Percentiles rank a stretch among this genome's conserved stretches.
These are phyloP conservation scores for Aphidius gifuensis DNA, from an alignment of 1,140 invertebrate species.

Conservation along the genomic window DNA sequence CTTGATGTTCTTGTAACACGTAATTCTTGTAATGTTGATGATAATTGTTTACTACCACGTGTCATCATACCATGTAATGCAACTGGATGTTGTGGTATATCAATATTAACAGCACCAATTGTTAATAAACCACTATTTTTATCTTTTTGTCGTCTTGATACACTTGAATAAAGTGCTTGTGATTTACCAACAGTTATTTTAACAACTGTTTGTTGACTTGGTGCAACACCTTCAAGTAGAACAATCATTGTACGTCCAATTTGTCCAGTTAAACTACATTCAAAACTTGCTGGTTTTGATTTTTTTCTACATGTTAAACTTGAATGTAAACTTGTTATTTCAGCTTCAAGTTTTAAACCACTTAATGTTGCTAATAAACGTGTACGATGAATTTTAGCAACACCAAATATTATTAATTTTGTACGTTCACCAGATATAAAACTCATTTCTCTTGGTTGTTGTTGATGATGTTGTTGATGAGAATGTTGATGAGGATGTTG, in stretches of 20 bases:
- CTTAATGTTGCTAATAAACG: conserved; percentile 85
- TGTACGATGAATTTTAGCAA: conserved; percentile 84
- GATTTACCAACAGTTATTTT: conserved; percentile 90
- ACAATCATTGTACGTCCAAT: conserved; percentile 90
- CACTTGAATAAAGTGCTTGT: conserved; percentile 83
- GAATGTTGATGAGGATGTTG: no score
- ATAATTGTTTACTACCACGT: conserved; percentile 86
- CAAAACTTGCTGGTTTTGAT: conserved; percentile 66
- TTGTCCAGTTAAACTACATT: conserved; percentile 86
- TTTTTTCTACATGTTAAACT: conserved; percentile 78
- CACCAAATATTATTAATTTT: conserved; percentile 75
- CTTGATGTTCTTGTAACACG: conserved; percentile 75
- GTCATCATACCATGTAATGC: conserved; percentile 97
- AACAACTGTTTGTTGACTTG: conserved; percentile 91
- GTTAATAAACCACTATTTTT: conserved; percentile 85
- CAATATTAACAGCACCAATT: conserved; percentile 84
- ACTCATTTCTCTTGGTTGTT: conserved; percentile 40
- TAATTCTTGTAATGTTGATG: conserved; percentile 85
- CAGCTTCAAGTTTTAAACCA: conserved; percentile 87
- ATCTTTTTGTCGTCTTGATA: conserved; percentile 74
- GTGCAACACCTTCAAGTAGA: conserved; percentile 82
- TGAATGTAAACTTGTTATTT: conserved; percentile 80
- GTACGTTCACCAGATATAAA: conserved; percentile 56
- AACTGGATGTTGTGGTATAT: conserved; percentile 95
- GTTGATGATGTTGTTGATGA: no score